These are phyloP conservation scores for Drosophila watanabei DNA, from an alignment of 1,140 invertebrate species.

Conservation along the genomic window DNA sequence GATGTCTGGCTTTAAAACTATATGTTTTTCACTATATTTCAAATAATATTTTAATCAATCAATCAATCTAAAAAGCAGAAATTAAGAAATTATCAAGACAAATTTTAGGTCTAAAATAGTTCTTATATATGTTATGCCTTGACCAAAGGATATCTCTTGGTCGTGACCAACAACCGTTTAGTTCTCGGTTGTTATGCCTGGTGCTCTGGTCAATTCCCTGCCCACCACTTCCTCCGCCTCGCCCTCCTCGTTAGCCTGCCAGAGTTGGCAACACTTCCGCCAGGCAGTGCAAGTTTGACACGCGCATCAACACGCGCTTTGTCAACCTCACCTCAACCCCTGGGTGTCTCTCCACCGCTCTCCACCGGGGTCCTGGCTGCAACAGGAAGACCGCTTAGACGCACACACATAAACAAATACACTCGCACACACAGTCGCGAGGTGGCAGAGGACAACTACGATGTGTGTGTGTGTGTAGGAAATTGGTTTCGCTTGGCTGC, in stretches of 20 bases:
- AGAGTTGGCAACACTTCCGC: constrained; percentile 70
- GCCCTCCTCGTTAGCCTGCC: constrained; percentile 27
- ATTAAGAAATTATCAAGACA: not conserved
- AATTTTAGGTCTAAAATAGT: no score
- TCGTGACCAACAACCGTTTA: not conserved
- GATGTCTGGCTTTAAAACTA: not conserved
- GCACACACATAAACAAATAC: constrained; percentile 42
- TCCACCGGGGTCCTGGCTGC: constrained; percentile 34
- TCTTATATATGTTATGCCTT: fast-evolving
- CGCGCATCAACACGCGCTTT: constrained; percentile 83
- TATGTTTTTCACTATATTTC: not conserved
- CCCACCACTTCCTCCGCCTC: not conserved
- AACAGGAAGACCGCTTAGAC: constrained; percentile 62
- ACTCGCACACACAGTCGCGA: constrained; percentile 6
- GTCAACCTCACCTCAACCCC: constrained; percentile 49
- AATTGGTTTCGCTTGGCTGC: constrained; percentile 82
- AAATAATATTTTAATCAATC: no score
- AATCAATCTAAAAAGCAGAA: not conserved
- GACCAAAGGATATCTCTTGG: not conserved
- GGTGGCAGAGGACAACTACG: constrained; percentile 42
- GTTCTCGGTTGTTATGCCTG: constrained; percentile 11
- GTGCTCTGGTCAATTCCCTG: constrained; percentile 5
- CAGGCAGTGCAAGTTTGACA: constrained; percentile 81
- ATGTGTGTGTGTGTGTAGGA: constrained; percentile 71
- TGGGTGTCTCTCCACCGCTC: not conserved